Conservation (phyloP, 2,888 invertebrate species). For the Lepidocyrtoides sp. region DNA sequence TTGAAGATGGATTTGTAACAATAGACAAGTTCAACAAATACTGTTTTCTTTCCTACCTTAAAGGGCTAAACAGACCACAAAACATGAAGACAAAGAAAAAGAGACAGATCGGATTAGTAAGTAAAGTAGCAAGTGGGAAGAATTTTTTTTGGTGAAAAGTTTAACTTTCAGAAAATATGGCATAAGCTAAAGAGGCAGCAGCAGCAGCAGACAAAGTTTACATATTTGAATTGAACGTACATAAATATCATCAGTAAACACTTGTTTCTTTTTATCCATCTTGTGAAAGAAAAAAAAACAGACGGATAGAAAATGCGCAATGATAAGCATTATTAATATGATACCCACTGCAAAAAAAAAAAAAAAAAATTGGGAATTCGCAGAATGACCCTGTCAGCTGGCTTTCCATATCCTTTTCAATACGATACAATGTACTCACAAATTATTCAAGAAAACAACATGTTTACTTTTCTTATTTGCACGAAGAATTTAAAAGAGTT, state of each 20-base stretch:
- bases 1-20: background rate
- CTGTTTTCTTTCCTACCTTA: background rate
- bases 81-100: background rate
- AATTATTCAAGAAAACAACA: no score
- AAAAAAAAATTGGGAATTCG: no score
- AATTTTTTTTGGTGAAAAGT: background rate
- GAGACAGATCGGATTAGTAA: background rate
- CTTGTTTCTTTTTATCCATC: constrained; percentile 6
- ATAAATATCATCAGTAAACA: no score
- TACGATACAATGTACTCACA: no score
- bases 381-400: constrained; percentile 13
- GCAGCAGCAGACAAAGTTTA: background rate
- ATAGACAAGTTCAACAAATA: background rate
- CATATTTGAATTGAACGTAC: background rate
- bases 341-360: background rate
- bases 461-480: no score
- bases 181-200: background rate
- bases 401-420: background rate
- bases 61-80: background rate
- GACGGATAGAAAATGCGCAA: background rate
- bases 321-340: background rate
- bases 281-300: background rate
- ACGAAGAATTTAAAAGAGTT: no score
- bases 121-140: background rate
- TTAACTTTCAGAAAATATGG: background rate